These are phyloP conservation scores for Apodemus sylvaticus DNA, from an alignment of 2,113 vertebrate genomes.

Conservation along the genomic window DNA sequence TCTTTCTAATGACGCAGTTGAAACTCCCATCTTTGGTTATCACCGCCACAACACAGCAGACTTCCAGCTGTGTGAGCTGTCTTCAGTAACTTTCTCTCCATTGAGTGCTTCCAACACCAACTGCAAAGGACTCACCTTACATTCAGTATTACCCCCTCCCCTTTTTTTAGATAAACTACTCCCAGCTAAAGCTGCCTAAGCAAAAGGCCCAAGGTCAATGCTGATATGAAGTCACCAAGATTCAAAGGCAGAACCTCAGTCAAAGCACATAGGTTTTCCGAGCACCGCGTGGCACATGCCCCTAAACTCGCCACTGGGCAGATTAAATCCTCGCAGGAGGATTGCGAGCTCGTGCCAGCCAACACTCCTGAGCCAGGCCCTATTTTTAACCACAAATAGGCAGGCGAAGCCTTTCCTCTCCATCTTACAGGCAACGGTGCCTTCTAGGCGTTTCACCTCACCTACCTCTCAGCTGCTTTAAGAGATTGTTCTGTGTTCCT, in stretches of 20 bases:
- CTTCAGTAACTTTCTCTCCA: not conserved
- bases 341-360: not conserved
- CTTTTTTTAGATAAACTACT: constrained; percentile 10
- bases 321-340: not conserved
- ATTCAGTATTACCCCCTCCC: not conserved
- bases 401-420: not conserved
- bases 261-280: not conserved
- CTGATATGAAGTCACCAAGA: not conserved
- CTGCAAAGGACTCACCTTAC: not conserved
- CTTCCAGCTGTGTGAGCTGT: not conserved
- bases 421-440: constrained; percentile 1
- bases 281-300: not conserved
- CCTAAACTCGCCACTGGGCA: too few species aligned
- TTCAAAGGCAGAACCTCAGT: constrained; percentile 27
- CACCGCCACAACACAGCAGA: not conserved
- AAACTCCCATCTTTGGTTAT: not conserved
- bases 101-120: not conserved
- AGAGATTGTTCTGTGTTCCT: not conserved
- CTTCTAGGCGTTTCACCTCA: not conserved
- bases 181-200: constrained; percentile 41
- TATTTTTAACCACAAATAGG: not conserved
- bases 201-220: not conserved
- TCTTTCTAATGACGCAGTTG: not conserved
- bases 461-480: not conserved
- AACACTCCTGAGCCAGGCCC: not conserved